Evolutionary conservation across 2,888 invertebrate genomes (phyloP).

Genomic region (Platycheirus rosarum): DNA sequence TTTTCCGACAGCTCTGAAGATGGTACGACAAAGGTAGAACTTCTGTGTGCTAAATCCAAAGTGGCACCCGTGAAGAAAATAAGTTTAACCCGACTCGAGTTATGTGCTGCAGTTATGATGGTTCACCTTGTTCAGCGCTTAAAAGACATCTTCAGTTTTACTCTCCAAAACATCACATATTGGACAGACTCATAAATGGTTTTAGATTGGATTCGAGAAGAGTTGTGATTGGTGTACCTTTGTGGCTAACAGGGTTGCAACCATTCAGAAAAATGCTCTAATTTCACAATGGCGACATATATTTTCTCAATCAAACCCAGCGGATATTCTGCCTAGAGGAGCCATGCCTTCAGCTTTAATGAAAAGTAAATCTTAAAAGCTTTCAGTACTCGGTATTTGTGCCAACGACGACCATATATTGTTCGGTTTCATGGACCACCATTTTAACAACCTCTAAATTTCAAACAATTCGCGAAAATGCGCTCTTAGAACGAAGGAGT

Average conservation of each 20-base stretch:
- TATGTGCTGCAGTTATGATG: constrained; percentile 20
- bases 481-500: too few species aligned
- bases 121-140: too few species aligned
- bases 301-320: not conserved
- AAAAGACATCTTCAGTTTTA: too few species aligned
- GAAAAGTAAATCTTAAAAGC: too few species aligned
- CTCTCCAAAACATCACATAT: not conserved
- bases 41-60: constrained; percentile 37
- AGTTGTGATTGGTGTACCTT: not conserved
- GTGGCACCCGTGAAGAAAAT: constrained; percentile 36
- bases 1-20: constrained; percentile 4
- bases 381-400: too few species aligned
- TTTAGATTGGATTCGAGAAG: constrained; percentile 4
- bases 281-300: constrained; percentile 7
- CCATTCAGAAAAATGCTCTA: constrained; percentile 8
- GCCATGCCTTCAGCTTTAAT: not conserved
- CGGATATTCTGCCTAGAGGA: not conserved
- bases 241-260: constrained; percentile 1
- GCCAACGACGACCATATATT: not conserved
- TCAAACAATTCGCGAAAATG: too few species aligned
- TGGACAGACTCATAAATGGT: constrained; percentile 30
- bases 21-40: not conserved
- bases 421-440: too few species aligned
- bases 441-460: too few species aligned
- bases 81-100: not conserved